Evolutionary conservation across 2,797 vertebrate species (phyloP).

Genomic region (Rhinella marina): DNA sequence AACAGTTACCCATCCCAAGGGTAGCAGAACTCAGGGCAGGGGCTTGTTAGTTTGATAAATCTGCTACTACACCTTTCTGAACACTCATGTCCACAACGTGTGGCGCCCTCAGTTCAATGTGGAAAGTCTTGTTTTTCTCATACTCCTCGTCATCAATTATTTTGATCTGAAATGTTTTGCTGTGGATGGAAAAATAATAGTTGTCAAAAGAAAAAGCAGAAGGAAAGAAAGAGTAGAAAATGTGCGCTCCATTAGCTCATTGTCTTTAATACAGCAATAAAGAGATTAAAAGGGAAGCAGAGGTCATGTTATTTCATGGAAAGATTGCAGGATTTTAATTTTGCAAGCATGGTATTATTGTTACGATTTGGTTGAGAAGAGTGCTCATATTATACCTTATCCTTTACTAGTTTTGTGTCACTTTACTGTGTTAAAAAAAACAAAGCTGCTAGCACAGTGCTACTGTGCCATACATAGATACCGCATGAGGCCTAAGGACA

Average conservation of each 20-base stretch:
- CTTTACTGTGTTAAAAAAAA: background rate
- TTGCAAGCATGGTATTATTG: background rate
- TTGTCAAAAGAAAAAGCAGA: conserved; percentile 74
- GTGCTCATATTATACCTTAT: background rate
- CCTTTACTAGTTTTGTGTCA: background rate
- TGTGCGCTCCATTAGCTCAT: conserved; percentile 7
- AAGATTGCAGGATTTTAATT: conserved; percentile 17
- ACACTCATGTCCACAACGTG: conserved; percentile 98
- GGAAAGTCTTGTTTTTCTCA: conserved; percentile 86
- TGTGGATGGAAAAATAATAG: conserved; percentile 82
- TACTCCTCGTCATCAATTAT: conserved; percentile 86
- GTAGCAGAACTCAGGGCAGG: conserved; percentile 38
- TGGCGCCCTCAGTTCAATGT: conserved; percentile 83
- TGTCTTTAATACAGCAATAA: conserved; percentile 17
- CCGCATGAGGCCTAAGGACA: background rate
- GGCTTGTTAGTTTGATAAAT: conserved; percentile 75
- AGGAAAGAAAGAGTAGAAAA: conserved; percentile 60
- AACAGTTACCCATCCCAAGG: conserved; percentile 13
- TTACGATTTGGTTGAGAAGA: background rate
- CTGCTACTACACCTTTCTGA: conserved; percentile 95
- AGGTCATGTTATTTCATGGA: background rate
- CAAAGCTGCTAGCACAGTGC: background rate
- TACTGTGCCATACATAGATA: background rate
- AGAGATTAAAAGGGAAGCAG: conserved; percentile 22
- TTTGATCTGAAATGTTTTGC: conserved; percentile 85